Percentiles rank a stretch among this genome's conserved stretches.
Evolutionary conservation across 2,797 vertebrate species (phyloP).

Genomic region (Falco peregrinus): DNA sequence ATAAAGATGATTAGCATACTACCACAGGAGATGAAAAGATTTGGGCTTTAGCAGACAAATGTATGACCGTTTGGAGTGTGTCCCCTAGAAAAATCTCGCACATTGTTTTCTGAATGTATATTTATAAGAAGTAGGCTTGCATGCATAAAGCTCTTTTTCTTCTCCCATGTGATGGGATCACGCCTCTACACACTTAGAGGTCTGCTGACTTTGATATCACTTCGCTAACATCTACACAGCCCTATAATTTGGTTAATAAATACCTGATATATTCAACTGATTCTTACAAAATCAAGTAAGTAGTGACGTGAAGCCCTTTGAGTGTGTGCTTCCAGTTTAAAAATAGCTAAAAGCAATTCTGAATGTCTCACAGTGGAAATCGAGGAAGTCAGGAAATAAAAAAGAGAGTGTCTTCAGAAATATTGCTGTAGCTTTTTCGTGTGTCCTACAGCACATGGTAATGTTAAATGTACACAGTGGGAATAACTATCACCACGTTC

Average conservation of each 20-base stretch:
- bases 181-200: not conserved
- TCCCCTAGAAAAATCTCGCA: not conserved
- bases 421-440: not conserved
- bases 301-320: not conserved
- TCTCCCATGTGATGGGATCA: not conserved
- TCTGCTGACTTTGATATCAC: not conserved
- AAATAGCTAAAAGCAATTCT: not conserved
- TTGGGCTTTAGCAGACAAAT: not conserved
- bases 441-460: not conserved
- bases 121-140: not conserved
- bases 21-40: constrained; percentile 21
- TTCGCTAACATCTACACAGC: not conserved
- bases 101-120: not conserved
- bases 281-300: constrained; percentile 10
- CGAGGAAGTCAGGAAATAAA: not conserved
- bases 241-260: constrained; percentile 41
- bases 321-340: not conserved
- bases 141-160: not conserved
- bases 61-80: not conserved
- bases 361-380: not conserved
- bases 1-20: constrained; percentile 29
- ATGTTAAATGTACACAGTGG: not conserved
- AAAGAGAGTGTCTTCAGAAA: not conserved
- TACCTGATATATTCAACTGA: not conserved
- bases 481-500: not conserved